Base-by-base conservation (phyloP, 2,797 vertebrate genomes). In the Tympanoctomys barrerae region DNA sequence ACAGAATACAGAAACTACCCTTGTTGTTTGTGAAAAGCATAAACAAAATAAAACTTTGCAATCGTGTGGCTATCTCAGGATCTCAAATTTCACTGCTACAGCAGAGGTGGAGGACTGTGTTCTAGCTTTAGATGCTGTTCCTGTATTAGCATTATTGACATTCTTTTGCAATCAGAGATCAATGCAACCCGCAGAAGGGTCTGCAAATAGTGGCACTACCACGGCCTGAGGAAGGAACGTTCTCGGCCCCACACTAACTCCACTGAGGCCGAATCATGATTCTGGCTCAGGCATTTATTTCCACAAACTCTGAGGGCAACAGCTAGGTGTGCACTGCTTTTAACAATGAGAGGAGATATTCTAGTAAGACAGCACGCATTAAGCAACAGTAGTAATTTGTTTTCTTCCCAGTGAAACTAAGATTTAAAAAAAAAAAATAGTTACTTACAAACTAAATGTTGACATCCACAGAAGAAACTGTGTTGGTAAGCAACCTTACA, bases 361-460 rank as follows among this genome's bases (percentile, higher is more conserved):
- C 18, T 49, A 64, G 28, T 52, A 92, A 66, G 28, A 39, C 33
- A 59, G 21, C 4, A 57, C 18, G 85, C 59, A 89, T 7, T 54
- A 71, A 92, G 21, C 28, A 68, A 39, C n/a, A 13, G 33, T 75
- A 36, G 39, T 31, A n/a, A 71, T 78, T 77, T 49, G 4, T n/a
- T 31, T 90, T 77, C 28, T 61, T 90, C 36, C 36, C 21, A 84
- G 8, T 64, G 84, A 93, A 78, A 36, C 24, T 66, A 64, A 42
- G 16, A 64, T 52, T 70, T n/a, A n/a, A 59, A 95, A 90, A 87
- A 71, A 84, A 87, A 39, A 42, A 42, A 42, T 42, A 42, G 42
- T 49, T 52, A 92, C 71, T 84, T 24, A 95, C 71, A 90, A 94
- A 71, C 14, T 4, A 73, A 92, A 79, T 84, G 18, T 31, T 61